Base-by-base conservation (phyloP, 1,140 invertebrate genomes). In the Periplaneta americana region DNA sequence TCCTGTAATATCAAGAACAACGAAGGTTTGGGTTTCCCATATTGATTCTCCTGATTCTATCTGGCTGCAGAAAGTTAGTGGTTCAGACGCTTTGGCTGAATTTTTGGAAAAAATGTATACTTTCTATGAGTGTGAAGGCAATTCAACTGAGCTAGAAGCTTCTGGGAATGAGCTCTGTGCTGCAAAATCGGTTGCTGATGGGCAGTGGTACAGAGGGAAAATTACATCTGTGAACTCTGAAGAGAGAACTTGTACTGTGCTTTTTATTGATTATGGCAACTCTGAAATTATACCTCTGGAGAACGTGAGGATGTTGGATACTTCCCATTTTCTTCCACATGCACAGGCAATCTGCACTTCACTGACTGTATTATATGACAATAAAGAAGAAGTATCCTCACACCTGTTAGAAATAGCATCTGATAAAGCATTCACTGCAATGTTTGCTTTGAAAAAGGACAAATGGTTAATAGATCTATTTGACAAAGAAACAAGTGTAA, bases 251-350 rank as follows among this genome's bases (percentile, higher is more conserved):
- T 84, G 83, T 35, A 82, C 37, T 2, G 85, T 90, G 5, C 82
- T 85, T n/a, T 91, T 89, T 84, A 87, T 92, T 36, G 91, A 92
- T 84, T 91, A 90, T 84, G 92, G 91, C 35, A 90, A 90, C 78
- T 84, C 80, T 18, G 89, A 90, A 83, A 84, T 86, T 15, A 82
- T 90, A 32, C 11, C 85, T 2, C 1, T 48, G 0, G 77, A 86
- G 33, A 78, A 83, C 28, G 75, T 86, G 28, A 83, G 82, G 36
- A 34, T 66, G 36, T n/a, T 84, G 13, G 81, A 82, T 77, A 17
- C 81, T 1, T 74, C 81, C 28, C 78, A 81, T 31, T 75, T n/a
- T 66, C 35, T 87, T 34, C 89, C 89, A 0, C 89, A 91, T 82
- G 87, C 90, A 75, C 85, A 92, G 17, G 89, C 90, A 0, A 85